Evolutionary conservation across 2,888 invertebrate genomes (phyloP).

Genomic region (Mamestra brassicae): DNA sequence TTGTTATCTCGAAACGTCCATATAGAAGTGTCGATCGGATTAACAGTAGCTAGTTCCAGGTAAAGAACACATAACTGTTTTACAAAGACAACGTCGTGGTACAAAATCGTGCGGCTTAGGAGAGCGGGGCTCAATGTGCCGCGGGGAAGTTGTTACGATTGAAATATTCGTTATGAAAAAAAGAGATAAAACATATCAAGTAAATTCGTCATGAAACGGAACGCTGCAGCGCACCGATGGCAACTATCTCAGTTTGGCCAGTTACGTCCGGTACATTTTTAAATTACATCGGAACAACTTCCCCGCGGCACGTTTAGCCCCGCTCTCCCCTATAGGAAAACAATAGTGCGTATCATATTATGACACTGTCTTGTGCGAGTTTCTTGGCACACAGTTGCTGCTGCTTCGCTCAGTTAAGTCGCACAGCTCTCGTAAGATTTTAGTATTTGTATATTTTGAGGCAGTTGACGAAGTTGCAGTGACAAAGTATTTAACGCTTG

Average conservation of each 20-base stretch:
- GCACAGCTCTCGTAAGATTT: slow-evolving; percentile 5
- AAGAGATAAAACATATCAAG: no score
- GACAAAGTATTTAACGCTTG: not conserved
- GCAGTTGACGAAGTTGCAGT: not conserved
- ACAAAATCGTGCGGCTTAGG: not conserved
- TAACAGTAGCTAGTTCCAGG: not conserved
- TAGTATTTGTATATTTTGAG: slow-evolving; percentile 2
- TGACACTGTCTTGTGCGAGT: slow-evolving; percentile 20
- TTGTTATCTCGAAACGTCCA: not conserved
- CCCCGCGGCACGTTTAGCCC: no score
- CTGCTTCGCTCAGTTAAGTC: slow-evolving; percentile 24
- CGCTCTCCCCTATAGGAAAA: slow-evolving; percentile 8
- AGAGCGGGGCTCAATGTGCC: no score
- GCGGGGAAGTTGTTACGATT: no score
- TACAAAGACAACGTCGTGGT: not conserved
- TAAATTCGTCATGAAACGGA: no score
- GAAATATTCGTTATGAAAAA: no score
- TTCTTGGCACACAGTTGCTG: slow-evolving; percentile 23
- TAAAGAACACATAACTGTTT: not conserved
- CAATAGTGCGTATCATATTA: slow-evolving; percentile 20
- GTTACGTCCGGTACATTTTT: no score
- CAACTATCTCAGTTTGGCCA: no score
- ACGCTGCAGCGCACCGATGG: no score
- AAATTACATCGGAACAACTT: no score
- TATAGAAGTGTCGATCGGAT: not conserved